Base-by-base conservation (phyloP, 2,888 invertebrate genomes). In the Drosophila picticornis region DNA sequence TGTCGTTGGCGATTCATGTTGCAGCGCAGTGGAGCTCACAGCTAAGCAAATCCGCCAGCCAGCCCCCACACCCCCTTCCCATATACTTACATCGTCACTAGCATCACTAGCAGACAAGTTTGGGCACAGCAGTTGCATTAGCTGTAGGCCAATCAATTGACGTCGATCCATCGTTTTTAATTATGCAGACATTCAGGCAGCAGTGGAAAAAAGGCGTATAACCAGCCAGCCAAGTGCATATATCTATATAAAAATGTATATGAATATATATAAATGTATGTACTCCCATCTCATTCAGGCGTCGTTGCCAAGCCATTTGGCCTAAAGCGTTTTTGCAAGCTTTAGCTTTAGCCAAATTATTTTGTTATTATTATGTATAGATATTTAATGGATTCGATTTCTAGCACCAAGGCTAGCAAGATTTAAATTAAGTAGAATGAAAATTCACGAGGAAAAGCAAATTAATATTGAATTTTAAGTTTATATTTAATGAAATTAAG, bases 101-200 rank as follows among this genome's bases (percentile, higher is more conserved):
- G 31, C 68, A 48, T n/a, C n/a, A n/a, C 34, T 13, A 10, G 22
- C 27, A 19, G 53, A 31, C 43, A 22, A 60, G 51, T 29, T 55
- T 40, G 9, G 36, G 66, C 60, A 57, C 48, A 62, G 66, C 83
- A 73, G 65, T 64, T 71, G 77, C 75, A 62, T 50, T 38, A 51
- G 80, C 71, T 65, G 76, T 75, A 46, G 62, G 83, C 59, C 78
- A 82, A 79, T 79, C 83, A 79, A 74, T 69, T 69, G 34, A 63
- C 69, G 60, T 61, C 80, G 69, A 36, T 63, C 63, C 62, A 43
- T 62, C 40, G 60, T 59, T 73, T 79, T 79, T 79, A 79, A 82
- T 79, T 79, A 79, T 74, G 83, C 69, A 82, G 36, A 31, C 65
- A 62, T 46, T 57, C 71, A 43, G 59, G 48, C 16, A 51, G 50